These are phyloP conservation scores for Andrena hattorfiana DNA, from an alignment of 2,888 invertebrate genomes.

Conservation along the genomic window DNA sequence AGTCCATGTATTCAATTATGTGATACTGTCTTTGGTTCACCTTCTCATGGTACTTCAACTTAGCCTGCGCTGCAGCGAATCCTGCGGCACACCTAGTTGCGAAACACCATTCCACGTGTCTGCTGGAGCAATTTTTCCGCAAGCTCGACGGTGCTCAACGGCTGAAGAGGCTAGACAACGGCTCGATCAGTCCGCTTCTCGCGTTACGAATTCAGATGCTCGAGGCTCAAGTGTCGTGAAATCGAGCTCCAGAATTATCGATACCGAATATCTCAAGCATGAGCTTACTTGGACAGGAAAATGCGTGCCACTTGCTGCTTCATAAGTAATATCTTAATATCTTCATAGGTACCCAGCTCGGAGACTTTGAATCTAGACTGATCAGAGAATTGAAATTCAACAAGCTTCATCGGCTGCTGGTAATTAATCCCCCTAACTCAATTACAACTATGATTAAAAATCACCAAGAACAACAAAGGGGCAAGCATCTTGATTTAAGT, in stretches of 20 bases:
- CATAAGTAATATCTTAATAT: no score
- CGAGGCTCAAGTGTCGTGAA: constrained; percentile 4
- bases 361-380: no score
- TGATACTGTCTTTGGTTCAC: not conserved
- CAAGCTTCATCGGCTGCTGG: no score
- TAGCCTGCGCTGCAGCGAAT: constrained; percentile 34
- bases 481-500: no score
- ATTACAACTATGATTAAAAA: no score
- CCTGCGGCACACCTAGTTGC: constrained; percentile 38
- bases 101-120: constrained; percentile 40
- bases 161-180: constrained; percentile 36
- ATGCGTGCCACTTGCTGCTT: no score
- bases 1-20: not conserved
- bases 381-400: no score
- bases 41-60: constrained; percentile 7
- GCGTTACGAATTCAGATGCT: constrained; percentile 24
- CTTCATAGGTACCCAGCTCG: no score
- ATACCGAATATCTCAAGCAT: not conserved
- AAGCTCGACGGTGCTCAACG: constrained; percentile 30
- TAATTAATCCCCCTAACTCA: no score
- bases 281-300: not conserved
- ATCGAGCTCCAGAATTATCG: constrained; percentile 11
- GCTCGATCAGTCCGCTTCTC: not conserved
- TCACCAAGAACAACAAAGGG: no score
- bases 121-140: constrained; percentile 20